Percentiles rank a stretch among this genome's conserved stretches.
Evolutionary conservation across 2,888 invertebrate species (phyloP).

Genomic region (Psylliodes chrysocephalus): DNA sequence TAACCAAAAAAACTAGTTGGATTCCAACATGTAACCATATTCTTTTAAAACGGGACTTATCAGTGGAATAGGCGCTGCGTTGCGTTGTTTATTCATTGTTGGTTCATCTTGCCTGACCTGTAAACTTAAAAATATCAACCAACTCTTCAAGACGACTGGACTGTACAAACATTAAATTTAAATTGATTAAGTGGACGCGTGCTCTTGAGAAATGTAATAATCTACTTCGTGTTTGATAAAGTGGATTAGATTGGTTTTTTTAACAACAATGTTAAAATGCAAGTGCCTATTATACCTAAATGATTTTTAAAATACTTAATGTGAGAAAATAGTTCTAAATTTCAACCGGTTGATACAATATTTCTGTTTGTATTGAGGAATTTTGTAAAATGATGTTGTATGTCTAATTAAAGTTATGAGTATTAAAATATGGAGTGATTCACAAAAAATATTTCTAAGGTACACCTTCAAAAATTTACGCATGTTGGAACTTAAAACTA

Average conservation of each 20-base stretch:
- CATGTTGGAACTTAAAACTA: no score
- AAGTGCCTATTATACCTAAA: no score
- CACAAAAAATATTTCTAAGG: no score
- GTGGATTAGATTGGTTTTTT: neutral
- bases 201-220: conserved; percentile 32
- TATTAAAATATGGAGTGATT: no score
- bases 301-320: no score
- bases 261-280: no score
- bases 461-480: no score
- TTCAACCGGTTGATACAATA: no score
- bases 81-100: conserved; percentile 49
- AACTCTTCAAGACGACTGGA: conserved; percentile 40
- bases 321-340: no score
- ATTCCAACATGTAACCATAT: conserved; percentile 21
- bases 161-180: conserved; percentile 46
- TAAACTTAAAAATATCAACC: conserved; percentile 48
- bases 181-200: conserved; percentile 49
- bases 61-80: conserved; percentile 43
- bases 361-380: no score
- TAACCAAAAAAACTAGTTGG: conserved; percentile 6
- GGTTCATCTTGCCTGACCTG: conserved; percentile 49
- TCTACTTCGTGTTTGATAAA: neutral
- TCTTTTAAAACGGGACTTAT: conserved; percentile 26
- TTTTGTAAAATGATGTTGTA: no score
- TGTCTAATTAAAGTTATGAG: no score